Percentiles rank a stretch among this genome's conserved stretches.
phyloP scores from a whole-genome alignment of 2,797 vertebrate species.

The Macroramphosus scolopax region DNA sequence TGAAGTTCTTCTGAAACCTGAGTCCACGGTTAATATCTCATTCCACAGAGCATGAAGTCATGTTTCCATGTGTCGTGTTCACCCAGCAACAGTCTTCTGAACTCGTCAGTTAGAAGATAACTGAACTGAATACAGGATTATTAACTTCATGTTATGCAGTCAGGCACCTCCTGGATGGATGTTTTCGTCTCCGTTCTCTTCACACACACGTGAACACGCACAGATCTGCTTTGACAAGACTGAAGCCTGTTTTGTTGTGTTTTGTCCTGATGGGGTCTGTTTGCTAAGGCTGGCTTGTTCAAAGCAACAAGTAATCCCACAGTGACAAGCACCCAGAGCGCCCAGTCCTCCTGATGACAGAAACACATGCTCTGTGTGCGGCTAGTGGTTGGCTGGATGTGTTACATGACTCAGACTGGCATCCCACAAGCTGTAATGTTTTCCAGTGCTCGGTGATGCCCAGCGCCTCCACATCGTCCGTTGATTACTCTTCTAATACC shows the following conservation, averaged over 20 bases:
- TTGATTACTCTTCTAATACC: conserved; percentile 8
- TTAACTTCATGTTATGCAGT: too few species aligned
- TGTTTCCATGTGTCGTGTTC: conserved; percentile 39
- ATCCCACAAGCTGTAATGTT: conserved; percentile 29
- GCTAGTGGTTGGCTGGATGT: conserved; percentile 36
- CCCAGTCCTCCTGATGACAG: conserved; percentile 70
- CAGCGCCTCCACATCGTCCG: conserved; percentile 6
- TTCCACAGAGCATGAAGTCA: conserved; percentile 22
- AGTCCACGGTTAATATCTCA: conserved; percentile 36
- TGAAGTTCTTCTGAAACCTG: conserved; percentile 55
- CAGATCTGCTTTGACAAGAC: conserved; percentile 49
- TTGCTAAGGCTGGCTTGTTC: conserved; percentile 41
- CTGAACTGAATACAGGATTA: too few species aligned
- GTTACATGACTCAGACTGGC: conserved; percentile 54
- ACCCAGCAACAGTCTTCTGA: conserved; percentile 21
- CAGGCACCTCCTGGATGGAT: too few species aligned
- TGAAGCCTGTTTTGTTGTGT: conserved; percentile 54
- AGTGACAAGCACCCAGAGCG: conserved; percentile 52
- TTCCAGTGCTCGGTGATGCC: conserved; percentile 42
- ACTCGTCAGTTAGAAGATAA: too few species aligned
- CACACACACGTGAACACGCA: conserved; percentile 1
- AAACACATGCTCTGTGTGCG: conserved; percentile 72
- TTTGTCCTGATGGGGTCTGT: conserved; percentile 23
- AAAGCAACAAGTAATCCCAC: conserved; percentile 58
- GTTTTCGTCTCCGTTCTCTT: too few species aligned